These are phyloP conservation scores for Polydrusus pterygomalis DNA, from an alignment of 2,888 invertebrate genomes.

Conservation along the genomic window DNA sequence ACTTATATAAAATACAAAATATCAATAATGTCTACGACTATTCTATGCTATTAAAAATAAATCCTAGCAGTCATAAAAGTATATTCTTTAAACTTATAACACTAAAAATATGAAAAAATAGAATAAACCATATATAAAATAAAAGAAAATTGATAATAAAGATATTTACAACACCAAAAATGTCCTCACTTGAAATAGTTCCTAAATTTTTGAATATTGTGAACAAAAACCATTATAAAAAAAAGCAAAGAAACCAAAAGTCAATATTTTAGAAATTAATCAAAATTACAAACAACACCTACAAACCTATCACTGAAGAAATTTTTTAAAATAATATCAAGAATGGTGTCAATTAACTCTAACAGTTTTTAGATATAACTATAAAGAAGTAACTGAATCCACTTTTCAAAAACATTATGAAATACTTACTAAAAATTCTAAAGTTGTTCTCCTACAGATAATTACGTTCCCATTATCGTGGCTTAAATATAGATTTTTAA, in stretches of 20 bases:
- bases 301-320: conserved; percentile 1
- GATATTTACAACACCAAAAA: conserved; percentile 41
- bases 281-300: background rate
- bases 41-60: conserved; percentile 38
- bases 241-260: conserved; percentile 8
- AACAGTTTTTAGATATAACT: background rate
- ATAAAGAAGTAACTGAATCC: background rate
- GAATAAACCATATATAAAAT: conserved; percentile 18
- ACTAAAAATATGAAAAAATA: conserved; percentile 31
- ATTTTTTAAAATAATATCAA: conserved; percentile 5
- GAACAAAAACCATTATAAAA: background rate
- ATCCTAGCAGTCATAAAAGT: conserved; percentile 47
- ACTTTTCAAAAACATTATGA: background rate
- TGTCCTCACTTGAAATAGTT: background rate
- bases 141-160: conserved; percentile 31
- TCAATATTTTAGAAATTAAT: background rate
- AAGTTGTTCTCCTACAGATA: background rate
- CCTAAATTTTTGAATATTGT: background rate
- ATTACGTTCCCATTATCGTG: too few relatives aligned
- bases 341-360: background rate
- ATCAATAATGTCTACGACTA: conserved; percentile 27
- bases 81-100: conserved; percentile 42
- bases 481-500: too few relatives aligned
- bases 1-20: conserved; percentile 14
- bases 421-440: background rate